Conservation (phyloP, 2,888 invertebrate genomes). For the Acrobasis consociella region DNA sequence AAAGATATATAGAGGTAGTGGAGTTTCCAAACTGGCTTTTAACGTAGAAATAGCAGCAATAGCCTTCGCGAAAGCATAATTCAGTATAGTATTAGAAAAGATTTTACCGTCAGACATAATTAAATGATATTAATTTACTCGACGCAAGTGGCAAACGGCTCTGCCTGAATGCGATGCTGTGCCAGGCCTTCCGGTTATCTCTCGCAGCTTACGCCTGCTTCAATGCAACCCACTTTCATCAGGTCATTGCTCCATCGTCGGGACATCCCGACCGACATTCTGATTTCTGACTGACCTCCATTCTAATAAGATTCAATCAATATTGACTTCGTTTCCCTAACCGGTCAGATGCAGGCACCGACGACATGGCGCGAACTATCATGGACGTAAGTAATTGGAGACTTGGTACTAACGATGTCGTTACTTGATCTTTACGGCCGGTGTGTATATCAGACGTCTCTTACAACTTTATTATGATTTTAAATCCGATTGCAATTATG, state of each 20-base stretch:
- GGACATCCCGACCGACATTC: slow-evolving; percentile 44
- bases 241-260: slow-evolving; percentile 57
- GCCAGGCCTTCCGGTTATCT: slow-evolving; percentile 60
- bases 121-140: slow-evolving; percentile 22
- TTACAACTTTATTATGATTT: not conserved
- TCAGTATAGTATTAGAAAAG: not conserved
- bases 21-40: no score
- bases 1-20: no score
- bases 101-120: not conserved
- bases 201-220: slow-evolving; percentile 44
- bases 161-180: slow-evolving; percentile 51
- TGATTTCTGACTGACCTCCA: slow-evolving; percentile 37
- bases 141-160: slow-evolving; percentile 40
- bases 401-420: slow-evolving; percentile 8
- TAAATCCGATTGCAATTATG: not conserved
- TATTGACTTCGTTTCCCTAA: slow-evolving; percentile 15
- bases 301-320: slow-evolving; percentile 28
- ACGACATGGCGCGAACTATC: not conserved
- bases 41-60: no score
- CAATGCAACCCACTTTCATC: slow-evolving; percentile 57
- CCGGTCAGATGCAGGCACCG: not conserved
- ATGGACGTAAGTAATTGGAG: slow-evolving; percentile 9
- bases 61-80: not conserved
- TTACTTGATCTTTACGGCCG: slow-evolving; percentile 1
- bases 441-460: not conserved